phyloP scores from a whole-genome alignment of 1,140 invertebrate genomes.

The Pseudomyrmex concolor region DNA sequence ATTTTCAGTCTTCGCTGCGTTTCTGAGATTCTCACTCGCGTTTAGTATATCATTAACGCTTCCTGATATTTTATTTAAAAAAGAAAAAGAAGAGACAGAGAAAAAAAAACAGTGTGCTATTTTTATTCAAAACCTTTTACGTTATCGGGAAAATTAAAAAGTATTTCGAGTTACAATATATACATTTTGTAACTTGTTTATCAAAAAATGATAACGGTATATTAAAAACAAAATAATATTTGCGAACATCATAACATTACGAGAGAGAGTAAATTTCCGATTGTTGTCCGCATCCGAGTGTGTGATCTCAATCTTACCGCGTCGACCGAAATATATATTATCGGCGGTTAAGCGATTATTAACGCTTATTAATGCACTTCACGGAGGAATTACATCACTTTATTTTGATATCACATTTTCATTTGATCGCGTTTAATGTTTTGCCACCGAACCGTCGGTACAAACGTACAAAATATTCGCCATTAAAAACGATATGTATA shows the following conservation, averaged over 20 bases:
- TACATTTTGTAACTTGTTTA: not conserved
- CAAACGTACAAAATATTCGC: slow-evolving; percentile 59
- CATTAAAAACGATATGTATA: slow-evolving; percentile 59
- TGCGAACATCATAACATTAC: not conserved
- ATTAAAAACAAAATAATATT: not conserved
- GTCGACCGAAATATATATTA: slow-evolving; percentile 27
- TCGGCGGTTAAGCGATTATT: slow-evolving; percentile 44
- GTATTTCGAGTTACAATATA: too few relatives aligned
- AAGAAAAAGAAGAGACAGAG: not conserved
- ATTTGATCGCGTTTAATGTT: slow-evolving; percentile 62
- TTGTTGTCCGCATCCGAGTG: not conserved
- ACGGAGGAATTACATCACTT: slow-evolving; percentile 40
- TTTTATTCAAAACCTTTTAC: too few relatives aligned
- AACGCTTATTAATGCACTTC: slow-evolving; percentile 56
- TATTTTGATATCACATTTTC: slow-evolving; percentile 60
- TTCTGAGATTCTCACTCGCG: slow-evolving; percentile 33
- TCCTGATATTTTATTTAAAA: slow-evolving; percentile 9
- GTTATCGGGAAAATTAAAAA: too few relatives aligned
- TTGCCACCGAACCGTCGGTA: slow-evolving; percentile 53
- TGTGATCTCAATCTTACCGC: not conserved
- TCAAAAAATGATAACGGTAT: not conserved
- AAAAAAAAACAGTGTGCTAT: too few relatives aligned
- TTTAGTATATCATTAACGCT: slow-evolving; percentile 20
- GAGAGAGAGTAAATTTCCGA: not conserved
- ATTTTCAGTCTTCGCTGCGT: slow-evolving; percentile 9